A percentile compares a stretch with the other conserved stretches of the same genome.
Conservation (phyloP, 2,888 invertebrate species). For the Clusia tigrina region DNA sequence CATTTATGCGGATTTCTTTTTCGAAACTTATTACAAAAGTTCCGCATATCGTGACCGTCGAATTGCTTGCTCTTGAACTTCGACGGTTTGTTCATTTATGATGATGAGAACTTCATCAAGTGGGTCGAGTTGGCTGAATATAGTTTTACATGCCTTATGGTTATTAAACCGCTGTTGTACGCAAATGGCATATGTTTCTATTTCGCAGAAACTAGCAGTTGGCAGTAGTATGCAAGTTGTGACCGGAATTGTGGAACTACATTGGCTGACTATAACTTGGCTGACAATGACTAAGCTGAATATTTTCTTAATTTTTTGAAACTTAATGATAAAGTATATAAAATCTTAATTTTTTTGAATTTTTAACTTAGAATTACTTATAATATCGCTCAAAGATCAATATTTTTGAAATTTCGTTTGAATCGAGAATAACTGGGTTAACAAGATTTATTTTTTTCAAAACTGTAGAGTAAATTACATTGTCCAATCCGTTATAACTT, state of each 20-base stretch:
- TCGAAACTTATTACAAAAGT: not conserved
- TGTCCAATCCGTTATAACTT: constrained; percentile 11
- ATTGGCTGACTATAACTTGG: not conserved
- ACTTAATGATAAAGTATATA: not conserved
- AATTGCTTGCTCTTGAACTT: not conserved
- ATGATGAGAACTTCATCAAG: not conserved
- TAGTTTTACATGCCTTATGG: not conserved
- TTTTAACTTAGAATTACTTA: no score
- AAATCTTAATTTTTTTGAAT: not conserved
- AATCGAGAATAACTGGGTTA: constrained; percentile 3
- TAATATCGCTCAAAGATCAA: no score
- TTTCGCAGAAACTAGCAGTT: not conserved
- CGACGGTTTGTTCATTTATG: not conserved
- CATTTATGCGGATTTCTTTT: not conserved
- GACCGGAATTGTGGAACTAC: not conserved
- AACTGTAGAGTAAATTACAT: constrained; percentile 14
- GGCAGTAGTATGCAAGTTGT: not conserved
- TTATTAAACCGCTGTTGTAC: not conserved
- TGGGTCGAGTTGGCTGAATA: not conserved
- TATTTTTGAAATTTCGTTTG: not conserved
- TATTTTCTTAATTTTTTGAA: not conserved
- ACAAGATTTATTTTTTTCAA: constrained; percentile 17
- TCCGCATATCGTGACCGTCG: not conserved
- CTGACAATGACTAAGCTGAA: not conserved
- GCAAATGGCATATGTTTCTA: not conserved